Conservation (phyloP, 2,113 vertebrate species). For the Phrynosoma platyrhinos region DNA sequence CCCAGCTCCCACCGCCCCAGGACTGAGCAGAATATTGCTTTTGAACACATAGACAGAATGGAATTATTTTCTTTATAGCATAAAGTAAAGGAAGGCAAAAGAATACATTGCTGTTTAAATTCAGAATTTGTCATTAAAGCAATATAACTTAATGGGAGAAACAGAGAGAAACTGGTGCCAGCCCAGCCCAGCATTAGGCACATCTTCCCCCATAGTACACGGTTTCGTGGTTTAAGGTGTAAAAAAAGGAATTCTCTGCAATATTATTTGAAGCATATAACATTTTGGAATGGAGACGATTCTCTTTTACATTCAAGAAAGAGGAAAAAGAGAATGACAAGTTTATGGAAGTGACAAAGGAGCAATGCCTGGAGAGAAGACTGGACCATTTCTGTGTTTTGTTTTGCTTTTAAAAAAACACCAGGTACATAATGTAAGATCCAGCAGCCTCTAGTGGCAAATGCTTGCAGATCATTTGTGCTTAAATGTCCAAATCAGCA, state of each 20-base stretch:
- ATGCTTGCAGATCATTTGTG: slow-evolving; percentile 67
- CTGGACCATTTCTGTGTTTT: slow-evolving; percentile 39
- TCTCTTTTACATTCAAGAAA: slow-evolving; percentile 62
- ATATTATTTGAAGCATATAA: slow-evolving; percentile 32
- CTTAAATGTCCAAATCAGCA: slow-evolving; percentile 63
- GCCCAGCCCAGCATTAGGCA: slow-evolving; percentile 71
- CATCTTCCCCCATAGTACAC: slow-evolving; percentile 60
- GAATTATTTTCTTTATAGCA: slow-evolving; percentile 30
- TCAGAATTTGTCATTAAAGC: slow-evolving; percentile 45
- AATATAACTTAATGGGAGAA: slow-evolving; percentile 10
- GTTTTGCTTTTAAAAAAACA: slow-evolving; percentile 40
- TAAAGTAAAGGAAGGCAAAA: slow-evolving; percentile 66
- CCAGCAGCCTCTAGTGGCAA: slow-evolving; percentile 60
- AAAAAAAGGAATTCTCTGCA: slow-evolving; percentile 35
- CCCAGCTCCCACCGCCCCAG: background rate
- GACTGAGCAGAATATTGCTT: background rate
- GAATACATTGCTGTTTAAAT: slow-evolving; percentile 60
- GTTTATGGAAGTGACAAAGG: slow-evolving; percentile 24
- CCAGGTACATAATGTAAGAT: slow-evolving; percentile 63
- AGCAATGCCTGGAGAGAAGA: slow-evolving; percentile 60
- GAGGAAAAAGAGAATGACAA: slow-evolving; percentile 21
- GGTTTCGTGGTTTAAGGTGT: slow-evolving; percentile 44
- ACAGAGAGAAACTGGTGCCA: slow-evolving; percentile 70
- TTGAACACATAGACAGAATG: slow-evolving; percentile 32
- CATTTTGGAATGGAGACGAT: slow-evolving; percentile 61